Base-by-base conservation (phyloP, 2,888 invertebrate genomes). In the Drosophila fungiperda region DNA sequence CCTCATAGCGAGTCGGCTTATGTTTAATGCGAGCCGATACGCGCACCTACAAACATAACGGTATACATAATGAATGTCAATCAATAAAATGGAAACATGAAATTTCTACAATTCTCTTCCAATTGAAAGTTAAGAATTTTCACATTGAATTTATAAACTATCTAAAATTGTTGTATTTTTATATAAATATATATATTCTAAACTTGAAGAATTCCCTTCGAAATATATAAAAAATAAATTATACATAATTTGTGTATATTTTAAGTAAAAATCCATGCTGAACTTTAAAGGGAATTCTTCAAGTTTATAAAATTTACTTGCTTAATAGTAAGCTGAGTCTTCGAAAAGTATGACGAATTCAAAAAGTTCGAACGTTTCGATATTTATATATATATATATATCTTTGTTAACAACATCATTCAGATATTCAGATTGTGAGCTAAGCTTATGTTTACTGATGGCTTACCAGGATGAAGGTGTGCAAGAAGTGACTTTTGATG, bases 401-500 rank as follows among this genome's bases (percentile, higher is more conserved):
- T 36, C 3, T n/a, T 9, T 0, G 1, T 29, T 5, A 6, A 29
- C 29, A 29, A 29, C 5, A 3, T 11, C 20, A 48, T 42, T 20
- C 6, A 29, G 29, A 29, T 29, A 42, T 11, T 11, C 12, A 20
- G 42, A 45, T 20, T 17, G 3, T n/a, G 45, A 23, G 20, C 1
- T 15, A 12, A 3, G 20, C 4, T 20, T 4, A 20, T 8, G 8
- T 38, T 26, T 8, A 38, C 12, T 1, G 15, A 29, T 23, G 15
- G 20, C 90, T 90, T 76, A 93, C 93, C 92, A 98, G 94, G 92
- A 98, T 98, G 93, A 98, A 98, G 23, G 98, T 98, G 92, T 98
- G 98, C 82, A 98, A 94, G 93, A 98, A 98, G 94, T 98, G 98
- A 79, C 98, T 98, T 93, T 98, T 98, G 92, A 98, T 98, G 93